Conservation (phyloP, 2,797 vertebrate species). For the Hipposideros larvatus region DNA sequence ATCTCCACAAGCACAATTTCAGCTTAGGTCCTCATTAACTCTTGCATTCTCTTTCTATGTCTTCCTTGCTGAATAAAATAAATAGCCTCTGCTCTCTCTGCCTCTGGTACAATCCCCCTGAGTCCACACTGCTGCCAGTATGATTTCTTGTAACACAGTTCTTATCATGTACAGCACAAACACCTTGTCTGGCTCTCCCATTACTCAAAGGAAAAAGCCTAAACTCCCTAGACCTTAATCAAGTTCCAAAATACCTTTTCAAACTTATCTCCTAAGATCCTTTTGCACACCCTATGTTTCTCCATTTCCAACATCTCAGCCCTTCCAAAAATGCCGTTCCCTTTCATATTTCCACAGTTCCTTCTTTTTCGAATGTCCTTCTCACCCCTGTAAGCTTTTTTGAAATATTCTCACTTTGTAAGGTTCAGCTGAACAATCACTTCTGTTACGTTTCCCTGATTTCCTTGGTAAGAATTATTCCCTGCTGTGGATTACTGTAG, state of each 20-base stretch:
- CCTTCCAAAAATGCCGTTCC: not conserved
- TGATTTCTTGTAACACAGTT: not conserved
- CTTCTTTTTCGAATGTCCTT: not conserved
- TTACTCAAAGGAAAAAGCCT: constrained; percentile 44
- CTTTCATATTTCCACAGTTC: not conserved
- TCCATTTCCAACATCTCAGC: not conserved
- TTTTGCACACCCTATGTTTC: not conserved
- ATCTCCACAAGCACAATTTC: not conserved
- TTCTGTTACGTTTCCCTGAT: not conserved
- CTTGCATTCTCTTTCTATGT: not conserved
- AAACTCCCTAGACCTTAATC: not conserved
- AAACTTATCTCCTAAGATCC: not conserved
- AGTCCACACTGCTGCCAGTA: not conserved
- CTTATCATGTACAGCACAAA: not conserved
- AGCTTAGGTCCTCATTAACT: not conserved
- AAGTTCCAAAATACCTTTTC: constrained; percentile 24
- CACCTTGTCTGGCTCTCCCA: not conserved
- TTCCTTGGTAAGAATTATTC: not conserved
- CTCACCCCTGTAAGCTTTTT: not conserved
- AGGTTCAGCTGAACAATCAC: not conserved
- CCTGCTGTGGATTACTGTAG: not conserved
- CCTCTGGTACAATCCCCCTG: not conserved
- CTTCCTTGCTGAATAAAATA: not conserved
- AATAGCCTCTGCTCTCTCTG: not conserved
- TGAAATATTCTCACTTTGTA: not conserved